phyloP scores from a whole-genome alignment of 2,888 invertebrate genomes.

The Empis livida region DNA sequence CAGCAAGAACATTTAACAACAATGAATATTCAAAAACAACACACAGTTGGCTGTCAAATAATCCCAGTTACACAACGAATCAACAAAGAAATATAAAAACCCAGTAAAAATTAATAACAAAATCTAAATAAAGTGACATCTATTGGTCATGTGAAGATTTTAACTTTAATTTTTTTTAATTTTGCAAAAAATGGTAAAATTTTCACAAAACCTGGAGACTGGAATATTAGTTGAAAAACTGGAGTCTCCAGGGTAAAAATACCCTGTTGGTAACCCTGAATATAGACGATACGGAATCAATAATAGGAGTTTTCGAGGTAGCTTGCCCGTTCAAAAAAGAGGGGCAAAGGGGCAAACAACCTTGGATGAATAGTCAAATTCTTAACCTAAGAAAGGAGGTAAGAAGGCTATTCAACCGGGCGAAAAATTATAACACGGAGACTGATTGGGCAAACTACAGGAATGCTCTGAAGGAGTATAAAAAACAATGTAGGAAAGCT shows the following conservation, averaged over 20 bases:
- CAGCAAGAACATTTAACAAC: not conserved
- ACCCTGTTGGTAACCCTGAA: not conserved
- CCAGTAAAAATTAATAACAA: not conserved
- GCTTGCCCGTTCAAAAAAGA: too few relatives aligned
- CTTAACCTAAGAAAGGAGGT: too few relatives aligned
- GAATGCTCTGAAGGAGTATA: too few relatives aligned
- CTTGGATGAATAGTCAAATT: too few relatives aligned
- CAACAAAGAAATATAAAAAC: slow-evolving; percentile 1
- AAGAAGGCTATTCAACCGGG: too few relatives aligned
- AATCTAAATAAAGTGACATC: not conserved
- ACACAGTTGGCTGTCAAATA: slow-evolving; percentile 1
- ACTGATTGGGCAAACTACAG: too few relatives aligned
- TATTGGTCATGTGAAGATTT: not conserved
- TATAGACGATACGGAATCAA: too few relatives aligned
- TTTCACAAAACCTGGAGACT: slow-evolving; percentile 1
- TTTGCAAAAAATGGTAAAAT: not conserved
- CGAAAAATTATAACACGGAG: too few relatives aligned
- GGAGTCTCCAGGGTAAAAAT: not conserved
- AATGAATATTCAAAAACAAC: slow-evolving; percentile 1
- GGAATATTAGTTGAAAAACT: not conserved
- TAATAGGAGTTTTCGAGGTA: too few relatives aligned
- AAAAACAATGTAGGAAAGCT: too few relatives aligned
- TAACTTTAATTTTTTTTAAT: not conserved
- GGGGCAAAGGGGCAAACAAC: too few relatives aligned
- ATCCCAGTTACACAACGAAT: slow-evolving; percentile 1